Base-by-base conservation (phyloP, 2,797 vertebrate genomes). In the Adelosebastes latens region DNA sequence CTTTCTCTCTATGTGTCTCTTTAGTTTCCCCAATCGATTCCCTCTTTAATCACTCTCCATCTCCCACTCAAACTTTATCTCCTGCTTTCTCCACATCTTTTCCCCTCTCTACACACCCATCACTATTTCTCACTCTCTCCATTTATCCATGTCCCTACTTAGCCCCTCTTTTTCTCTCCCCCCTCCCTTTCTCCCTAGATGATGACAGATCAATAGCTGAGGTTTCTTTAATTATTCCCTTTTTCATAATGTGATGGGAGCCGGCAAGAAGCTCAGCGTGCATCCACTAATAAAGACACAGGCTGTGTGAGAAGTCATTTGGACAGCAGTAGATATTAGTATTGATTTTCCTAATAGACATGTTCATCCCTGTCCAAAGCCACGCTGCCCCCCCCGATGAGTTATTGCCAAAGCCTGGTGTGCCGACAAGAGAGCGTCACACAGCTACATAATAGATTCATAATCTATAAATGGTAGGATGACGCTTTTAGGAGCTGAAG, bases 311-410 rank as follows among this genome's bases (percentile, higher is more conserved):
- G 68, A 60, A 83, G 39, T 81, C 52, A 84, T 87, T 73, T 82
- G 87, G 72, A 83, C 86, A 75, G 67, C 32, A 2, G 63, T 68
- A 86, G 84, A 87, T 87, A 88, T 93, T 81, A 84, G 80, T 82
- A 90, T 93, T 81, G 91, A 91, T 93, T 89, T 89, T 84, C 34
- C 84, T 83, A 89, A 93, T 88, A 87, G 81, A 87, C 80, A 76
- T 53, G 79, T 88, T 86, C 56, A 70, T 70, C 65, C 53, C 79
- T 67, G 76, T 86, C 75, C 67, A 72, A 76, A 83, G 76, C 79
- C 27, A 34, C 1, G 6, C 42, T 46, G 16, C 71, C 46, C 18
- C 68, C 34, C 24, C 49, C 68, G 56, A 75, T 80, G 83, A 89
- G 63, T 67, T 73, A 87, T 85, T 52, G 59, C 56, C 12, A 39